A percentile compares a stretch with the other conserved stretches of the same genome.
phyloP scores from a whole-genome alignment of 2,888 invertebrate species.

The Biston stratarius region DNA sequence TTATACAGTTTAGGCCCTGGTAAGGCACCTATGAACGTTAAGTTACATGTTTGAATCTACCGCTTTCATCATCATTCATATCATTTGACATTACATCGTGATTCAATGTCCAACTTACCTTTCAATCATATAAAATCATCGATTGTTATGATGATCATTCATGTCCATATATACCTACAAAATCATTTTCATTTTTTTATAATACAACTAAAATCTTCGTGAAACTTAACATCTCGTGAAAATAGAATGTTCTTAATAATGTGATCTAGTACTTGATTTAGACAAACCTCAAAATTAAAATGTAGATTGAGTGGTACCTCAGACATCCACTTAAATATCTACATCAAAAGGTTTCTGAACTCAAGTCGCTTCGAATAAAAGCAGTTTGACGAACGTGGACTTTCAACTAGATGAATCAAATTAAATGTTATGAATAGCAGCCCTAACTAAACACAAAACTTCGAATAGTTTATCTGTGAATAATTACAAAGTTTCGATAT shows the following conservation, averaged over 20 bases:
- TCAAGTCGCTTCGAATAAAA: conserved; percentile 9
- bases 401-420: conserved; percentile 19
- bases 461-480: conserved; percentile 3
- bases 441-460: conserved; percentile 23
- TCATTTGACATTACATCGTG: no score
- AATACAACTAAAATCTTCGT: no score
- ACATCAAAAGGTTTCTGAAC: conserved; percentile 24
- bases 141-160: no score
- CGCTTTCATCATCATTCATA: no score
- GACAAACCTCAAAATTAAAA: conserved; percentile 23
- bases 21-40: no score
- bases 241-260: background rate
- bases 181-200: no score
- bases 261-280: conserved; percentile 10
- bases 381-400: conserved; percentile 3
- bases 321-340: conserved; percentile 24
- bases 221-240: background rate
- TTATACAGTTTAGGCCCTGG: no score
- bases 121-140: no score
- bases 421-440: conserved; percentile 22
- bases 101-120: no score
- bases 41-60: no score
- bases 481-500: conserved; percentile 22
- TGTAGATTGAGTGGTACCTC: conserved; percentile 21
- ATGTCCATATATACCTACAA: no score